Percentiles rank a stretch among this genome's conserved stretches.
Conservation (phyloP, 2,113 vertebrate genomes). For the Bungarus multicinctus region DNA sequence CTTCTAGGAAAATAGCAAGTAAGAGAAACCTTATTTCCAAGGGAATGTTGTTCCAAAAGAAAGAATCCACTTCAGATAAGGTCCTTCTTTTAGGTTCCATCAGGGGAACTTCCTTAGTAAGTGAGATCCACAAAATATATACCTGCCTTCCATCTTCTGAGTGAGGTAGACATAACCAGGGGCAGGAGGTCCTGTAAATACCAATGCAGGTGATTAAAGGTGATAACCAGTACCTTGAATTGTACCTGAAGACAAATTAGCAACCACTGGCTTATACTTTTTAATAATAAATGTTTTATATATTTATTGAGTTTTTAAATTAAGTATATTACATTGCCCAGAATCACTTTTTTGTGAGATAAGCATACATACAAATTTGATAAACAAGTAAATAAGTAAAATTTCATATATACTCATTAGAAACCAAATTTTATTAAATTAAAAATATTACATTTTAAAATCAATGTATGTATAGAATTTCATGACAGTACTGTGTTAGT, state of each 20-base stretch:
- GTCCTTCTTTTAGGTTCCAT: neutral
- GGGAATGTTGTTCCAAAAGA: neutral
- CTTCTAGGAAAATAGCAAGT: neutral
- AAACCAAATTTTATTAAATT: neutral
- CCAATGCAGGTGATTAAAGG: neutral
- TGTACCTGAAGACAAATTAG: neutral
- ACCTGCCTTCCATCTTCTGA: neutral
- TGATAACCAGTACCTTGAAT: neutral
- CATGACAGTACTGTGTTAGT: neutral
- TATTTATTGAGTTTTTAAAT: neutral
- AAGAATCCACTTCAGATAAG: neutral
- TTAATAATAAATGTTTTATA: neutral
- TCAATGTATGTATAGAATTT: neutral
- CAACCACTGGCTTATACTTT: neutral
- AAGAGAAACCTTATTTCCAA: neutral
- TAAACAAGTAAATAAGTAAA: neutral
- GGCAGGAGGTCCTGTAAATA: neutral
- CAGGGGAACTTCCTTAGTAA: neutral
- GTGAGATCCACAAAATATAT: neutral
- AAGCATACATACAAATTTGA: neutral
- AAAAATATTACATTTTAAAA: neutral
- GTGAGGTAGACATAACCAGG: neutral
- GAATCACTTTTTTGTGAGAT: neutral
- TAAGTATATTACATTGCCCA: neutral
- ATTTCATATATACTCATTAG: neutral